Base-by-base conservation (phyloP, 2,113 vertebrate genomes). In the Condylura cristata region DNA sequence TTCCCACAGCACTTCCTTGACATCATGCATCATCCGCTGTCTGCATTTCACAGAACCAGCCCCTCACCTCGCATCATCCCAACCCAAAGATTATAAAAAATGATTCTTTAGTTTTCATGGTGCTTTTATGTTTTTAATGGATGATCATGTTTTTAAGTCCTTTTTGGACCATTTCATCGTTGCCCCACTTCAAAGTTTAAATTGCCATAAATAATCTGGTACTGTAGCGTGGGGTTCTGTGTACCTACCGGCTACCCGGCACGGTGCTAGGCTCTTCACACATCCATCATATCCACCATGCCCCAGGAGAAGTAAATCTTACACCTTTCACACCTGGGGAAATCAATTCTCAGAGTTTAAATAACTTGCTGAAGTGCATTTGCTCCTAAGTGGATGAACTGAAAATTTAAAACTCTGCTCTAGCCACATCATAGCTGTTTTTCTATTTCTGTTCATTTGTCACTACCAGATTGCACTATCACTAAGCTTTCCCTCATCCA, bases 111-210 rank as follows among this genome's bases (percentile, higher is more conserved):
- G 30, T 82, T 61, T 72, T 39, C 46, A 39, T 4, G 11, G 16
- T 20, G 34, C 48, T 91, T 88, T 71, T 81, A 24, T 70, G 80
- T 65, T 60, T 70, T 56, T 18, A 81, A 71, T 71, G 16, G 32
- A 72, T 61, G 26, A 32, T 39, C 30, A 26, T 53, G 28, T 65
- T 65, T 65, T 65, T 65, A 95, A 85, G 66, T 71, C 8, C 37
- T 78, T 76, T 91, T 82, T 71, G 22, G 83, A 86, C 48, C 5
- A 32, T 82, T 70, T 72, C 7, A 18, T 75, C 61, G 3, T 63
- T 85, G 61, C 22, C 41, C 18, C 44, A 37, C 78, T 70, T 91
- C 71, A 72, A 79, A 82, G 84, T 76, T 74, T 72, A 93, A 53
- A n/a, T 90, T 58, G 12, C 3, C n/a, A n/a, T 75, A 79, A 94